Conservation (phyloP, 2,113 vertebrate genomes). For the Muscicapa adusta region DNA sequence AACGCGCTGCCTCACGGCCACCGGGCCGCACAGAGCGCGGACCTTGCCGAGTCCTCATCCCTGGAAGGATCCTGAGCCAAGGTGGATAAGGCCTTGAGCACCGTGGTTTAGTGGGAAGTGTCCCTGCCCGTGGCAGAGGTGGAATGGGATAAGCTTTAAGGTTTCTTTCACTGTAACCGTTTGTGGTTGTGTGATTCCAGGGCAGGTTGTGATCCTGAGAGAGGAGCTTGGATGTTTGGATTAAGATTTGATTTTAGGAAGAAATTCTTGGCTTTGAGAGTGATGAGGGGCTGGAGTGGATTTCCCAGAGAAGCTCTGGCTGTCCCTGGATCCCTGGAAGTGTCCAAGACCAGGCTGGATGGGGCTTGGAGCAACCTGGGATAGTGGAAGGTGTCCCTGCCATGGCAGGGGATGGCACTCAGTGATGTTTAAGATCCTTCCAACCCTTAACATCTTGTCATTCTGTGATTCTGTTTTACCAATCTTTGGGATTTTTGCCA, state of each 20-base stretch:
- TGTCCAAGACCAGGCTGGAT: accelerated
- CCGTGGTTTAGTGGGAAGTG: accelerated
- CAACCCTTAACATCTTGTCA: not conserved
- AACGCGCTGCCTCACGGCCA: too few species aligned
- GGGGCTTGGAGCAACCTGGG: accelerated
- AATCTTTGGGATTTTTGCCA: not conserved
- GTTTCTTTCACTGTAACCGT: accelerated
- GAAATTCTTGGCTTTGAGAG: not conserved
- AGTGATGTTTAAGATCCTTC: not conserved
- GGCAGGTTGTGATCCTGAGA: not conserved
- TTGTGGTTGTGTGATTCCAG: not conserved
- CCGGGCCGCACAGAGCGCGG: too few species aligned
- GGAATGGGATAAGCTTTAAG: not conserved
- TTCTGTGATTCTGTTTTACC: not conserved
- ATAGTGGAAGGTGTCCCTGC: not conserved
- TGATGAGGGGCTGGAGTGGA: not conserved
- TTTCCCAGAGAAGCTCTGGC: not conserved
- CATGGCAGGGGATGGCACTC: not conserved
- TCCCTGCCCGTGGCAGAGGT: not conserved
- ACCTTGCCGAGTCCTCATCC: not conserved
- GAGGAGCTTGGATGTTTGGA: too few species aligned
- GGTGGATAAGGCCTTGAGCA: not conserved
- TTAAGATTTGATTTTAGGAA: not conserved
- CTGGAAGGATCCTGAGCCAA: too few species aligned
- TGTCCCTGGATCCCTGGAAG: not conserved